phyloP scores from a whole-genome alignment of 2,797 vertebrate genomes.

The Poeciliopsis presidionis region DNA sequence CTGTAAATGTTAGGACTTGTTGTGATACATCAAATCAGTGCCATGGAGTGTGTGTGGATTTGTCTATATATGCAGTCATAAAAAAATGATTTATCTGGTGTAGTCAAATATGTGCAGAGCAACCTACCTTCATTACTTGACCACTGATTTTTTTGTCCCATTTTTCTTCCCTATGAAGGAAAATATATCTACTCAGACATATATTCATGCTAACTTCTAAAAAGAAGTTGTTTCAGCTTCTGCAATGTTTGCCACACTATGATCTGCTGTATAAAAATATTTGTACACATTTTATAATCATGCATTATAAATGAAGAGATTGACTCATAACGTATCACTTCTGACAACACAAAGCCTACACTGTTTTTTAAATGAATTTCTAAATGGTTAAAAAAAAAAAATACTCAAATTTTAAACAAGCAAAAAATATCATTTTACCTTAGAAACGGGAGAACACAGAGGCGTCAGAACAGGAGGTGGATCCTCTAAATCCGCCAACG shows the following conservation, averaged over 20 bases:
- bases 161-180: background rate
- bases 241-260: background rate
- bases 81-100: background rate
- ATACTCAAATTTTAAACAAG: too few relatives aligned
- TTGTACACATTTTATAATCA: background rate
- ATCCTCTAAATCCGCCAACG: conserved; percentile 18
- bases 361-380: background rate
- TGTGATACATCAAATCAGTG: background rate
- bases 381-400: background rate
- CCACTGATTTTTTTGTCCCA: background rate
- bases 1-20: background rate
- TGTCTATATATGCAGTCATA: too few relatives aligned
- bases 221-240: background rate
- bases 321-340: background rate
- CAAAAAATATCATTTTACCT: background rate
- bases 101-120: background rate
- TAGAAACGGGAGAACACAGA: background rate
- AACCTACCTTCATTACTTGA: conserved; percentile 1
- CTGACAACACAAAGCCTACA: background rate
- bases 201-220: background rate
- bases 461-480: conserved; percentile 4
- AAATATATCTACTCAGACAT: background rate
- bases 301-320: background rate
- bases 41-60: background rate
- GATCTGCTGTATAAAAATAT: background rate